These are phyloP conservation scores for Leucozona laternaria DNA, from an alignment of 2,888 invertebrate genomes.

Conservation along the genomic window DNA sequence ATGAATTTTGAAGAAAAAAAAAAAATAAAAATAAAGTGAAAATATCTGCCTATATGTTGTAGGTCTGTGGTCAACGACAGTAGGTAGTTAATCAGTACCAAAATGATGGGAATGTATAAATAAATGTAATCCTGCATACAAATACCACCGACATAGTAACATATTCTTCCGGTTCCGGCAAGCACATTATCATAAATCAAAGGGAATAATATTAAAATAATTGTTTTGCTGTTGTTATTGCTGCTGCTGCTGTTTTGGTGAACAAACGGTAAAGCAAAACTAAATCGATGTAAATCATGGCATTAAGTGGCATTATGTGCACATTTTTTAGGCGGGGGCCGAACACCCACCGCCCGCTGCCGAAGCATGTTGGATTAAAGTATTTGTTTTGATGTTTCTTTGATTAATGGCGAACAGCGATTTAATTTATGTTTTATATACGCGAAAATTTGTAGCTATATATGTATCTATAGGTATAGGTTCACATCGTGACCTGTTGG, in stretches of 20 bases:
- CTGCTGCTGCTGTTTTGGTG: conserved; percentile 1
- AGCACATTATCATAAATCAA: conserved; percentile 65
- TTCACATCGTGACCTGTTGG: conserved; percentile 62
- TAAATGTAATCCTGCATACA: conserved; percentile 40
- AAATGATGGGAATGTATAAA: conserved; percentile 6
- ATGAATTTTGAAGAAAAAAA: background rate
- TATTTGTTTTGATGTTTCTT: conserved; percentile 64
- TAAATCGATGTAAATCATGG: conserved; percentile 71
- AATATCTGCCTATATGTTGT: background rate
- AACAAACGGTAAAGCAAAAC: conserved; percentile 41
- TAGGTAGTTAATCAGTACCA: conserved; percentile 45
- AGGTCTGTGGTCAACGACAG: conserved; percentile 43
- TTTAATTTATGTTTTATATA: conserved; percentile 22
- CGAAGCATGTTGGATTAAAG: conserved; percentile 66
- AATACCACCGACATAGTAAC: conserved; percentile 7
- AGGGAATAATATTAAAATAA: conserved; percentile 57
- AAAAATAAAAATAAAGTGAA: conserved; percentile 5
- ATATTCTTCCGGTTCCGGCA: conserved; percentile 37
- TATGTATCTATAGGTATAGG: background rate
- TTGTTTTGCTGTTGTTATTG: conserved; percentile 23
- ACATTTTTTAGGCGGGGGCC: conserved; percentile 26
- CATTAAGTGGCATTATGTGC: conserved; percentile 58
- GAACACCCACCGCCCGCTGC: no score
- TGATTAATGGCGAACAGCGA: conserved; percentile 56
- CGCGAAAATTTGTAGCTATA: background rate